Conservation (phyloP, 2,113 vertebrate genomes). For the Silurus meridionalis region DNA sequence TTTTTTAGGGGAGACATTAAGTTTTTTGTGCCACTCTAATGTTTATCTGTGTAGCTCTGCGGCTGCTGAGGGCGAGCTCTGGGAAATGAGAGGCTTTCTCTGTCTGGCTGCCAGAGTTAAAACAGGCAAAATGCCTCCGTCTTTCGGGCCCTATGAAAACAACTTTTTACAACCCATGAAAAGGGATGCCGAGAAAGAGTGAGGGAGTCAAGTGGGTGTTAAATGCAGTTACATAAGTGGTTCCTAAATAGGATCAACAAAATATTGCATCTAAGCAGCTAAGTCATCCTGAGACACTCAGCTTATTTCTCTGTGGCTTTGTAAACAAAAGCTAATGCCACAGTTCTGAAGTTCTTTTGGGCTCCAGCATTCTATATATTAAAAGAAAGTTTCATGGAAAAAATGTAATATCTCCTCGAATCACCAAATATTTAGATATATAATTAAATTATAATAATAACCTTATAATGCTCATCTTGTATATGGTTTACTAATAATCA, state of each 20-base stretch:
- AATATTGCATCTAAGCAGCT: slow-evolving; percentile 40
- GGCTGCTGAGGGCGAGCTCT: slow-evolving; percentile 44
- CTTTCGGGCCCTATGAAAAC: slow-evolving; percentile 52
- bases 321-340: not conserved
- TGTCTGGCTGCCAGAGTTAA: slow-evolving; percentile 55
- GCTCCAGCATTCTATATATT: not conserved
- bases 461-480: too few relatives aligned
- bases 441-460: too few relatives aligned
- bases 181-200: slow-evolving; percentile 37
- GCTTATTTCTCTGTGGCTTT: not conserved
- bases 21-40: slow-evolving; percentile 39
- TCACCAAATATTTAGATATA: too few relatives aligned
- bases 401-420: not conserved
- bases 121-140: slow-evolving; percentile 48
- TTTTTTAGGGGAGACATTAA: slow-evolving; percentile 46
- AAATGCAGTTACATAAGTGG: slow-evolving; percentile 41
- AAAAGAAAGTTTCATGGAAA: not conserved
- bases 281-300: slow-evolving; percentile 22
- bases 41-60: slow-evolving; percentile 55
- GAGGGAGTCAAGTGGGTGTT: slow-evolving; percentile 15
- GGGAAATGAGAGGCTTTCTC: slow-evolving; percentile 56
- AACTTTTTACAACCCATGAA: slow-evolving; percentile 55
- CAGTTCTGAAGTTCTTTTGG: not conserved
- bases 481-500: too few relatives aligned
- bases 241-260: slow-evolving; percentile 43